Evolutionary conservation across 2,797 vertebrate genomes (phyloP).

Genomic region (Bovichtus diacanthus): DNA sequence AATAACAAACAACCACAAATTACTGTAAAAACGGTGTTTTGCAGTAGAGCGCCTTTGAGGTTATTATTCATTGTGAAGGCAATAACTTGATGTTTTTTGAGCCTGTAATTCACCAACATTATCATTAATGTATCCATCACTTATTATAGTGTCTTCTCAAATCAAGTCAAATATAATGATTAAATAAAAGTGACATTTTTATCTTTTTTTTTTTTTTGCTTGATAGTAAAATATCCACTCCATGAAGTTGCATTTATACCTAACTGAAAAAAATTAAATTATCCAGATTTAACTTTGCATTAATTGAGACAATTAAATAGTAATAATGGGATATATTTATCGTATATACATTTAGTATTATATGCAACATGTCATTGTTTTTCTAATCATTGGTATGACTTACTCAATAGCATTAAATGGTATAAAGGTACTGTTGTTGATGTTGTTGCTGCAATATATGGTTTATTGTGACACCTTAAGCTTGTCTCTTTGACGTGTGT

Average conservation of each 20-base stretch:
- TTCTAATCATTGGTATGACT: background rate
- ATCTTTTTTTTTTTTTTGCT: background rate
- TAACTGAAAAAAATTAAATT: too few relatives aligned
- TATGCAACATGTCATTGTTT: slow-evolving; percentile 12
- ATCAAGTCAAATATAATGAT: background rate
- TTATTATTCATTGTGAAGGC: too few relatives aligned
- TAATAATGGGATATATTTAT: background rate
- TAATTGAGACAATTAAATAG: background rate
- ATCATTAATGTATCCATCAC: background rate
- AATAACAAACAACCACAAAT: background rate
- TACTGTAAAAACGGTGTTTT: background rate
- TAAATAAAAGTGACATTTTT: too few relatives aligned
- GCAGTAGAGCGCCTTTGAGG: background rate
- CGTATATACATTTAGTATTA: background rate
- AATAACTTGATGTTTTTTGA: background rate
- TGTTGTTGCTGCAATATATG: slow-evolving; percentile 37
- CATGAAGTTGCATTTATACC: background rate
- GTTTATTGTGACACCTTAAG: slow-evolving; percentile 49
- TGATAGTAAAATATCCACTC: background rate
- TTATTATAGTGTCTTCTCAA: too few relatives aligned
- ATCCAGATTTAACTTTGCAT: background rate
- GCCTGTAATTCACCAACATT: background rate
- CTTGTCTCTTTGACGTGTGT: slow-evolving; percentile 21
- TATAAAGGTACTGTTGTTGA: background rate
- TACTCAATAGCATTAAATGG: background rate